phyloP scores from a whole-genome alignment of 2,113 vertebrate species.

The Tachysurus vachellii region DNA sequence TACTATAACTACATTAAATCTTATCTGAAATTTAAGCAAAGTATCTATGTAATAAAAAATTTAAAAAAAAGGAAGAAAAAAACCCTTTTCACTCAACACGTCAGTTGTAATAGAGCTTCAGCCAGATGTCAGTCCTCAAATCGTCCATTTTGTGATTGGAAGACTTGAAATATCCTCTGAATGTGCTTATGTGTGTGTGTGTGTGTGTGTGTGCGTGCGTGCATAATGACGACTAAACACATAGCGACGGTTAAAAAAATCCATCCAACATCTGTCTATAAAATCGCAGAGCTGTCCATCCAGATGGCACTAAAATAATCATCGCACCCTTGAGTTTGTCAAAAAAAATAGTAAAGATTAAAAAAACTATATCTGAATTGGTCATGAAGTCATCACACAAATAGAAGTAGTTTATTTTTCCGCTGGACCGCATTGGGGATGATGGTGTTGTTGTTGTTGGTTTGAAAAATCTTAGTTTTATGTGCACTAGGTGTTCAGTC shows the following conservation, averaged over 20 bases:
- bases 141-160: not conserved
- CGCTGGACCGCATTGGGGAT: no score
- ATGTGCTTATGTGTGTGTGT: not conserved
- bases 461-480: not conserved
- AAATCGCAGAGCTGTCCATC: conserved; percentile 20
- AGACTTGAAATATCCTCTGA: not conserved
- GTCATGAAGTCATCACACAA: not conserved
- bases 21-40: not conserved
- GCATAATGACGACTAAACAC: not conserved
- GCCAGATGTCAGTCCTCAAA: not conserved
- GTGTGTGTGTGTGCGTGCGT: not conserved
- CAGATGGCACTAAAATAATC: conserved; percentile 11
- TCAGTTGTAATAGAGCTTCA: not conserved
- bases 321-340: conserved; percentile 6
- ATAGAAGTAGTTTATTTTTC: not conserved
- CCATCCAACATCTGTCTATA: conserved; percentile 11
- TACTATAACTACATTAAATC: not conserved
- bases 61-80: no score
- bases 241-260: not conserved
- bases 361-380: not conserved
- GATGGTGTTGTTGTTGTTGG: not conserved
- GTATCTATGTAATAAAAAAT: not conserved
- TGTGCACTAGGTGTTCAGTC: conserved; percentile 3
- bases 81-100: not conserved
- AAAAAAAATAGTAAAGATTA: not conserved